phyloP scores from a whole-genome alignment of 1,140 invertebrate species.

The Drosophila pseudoananassae region DNA sequence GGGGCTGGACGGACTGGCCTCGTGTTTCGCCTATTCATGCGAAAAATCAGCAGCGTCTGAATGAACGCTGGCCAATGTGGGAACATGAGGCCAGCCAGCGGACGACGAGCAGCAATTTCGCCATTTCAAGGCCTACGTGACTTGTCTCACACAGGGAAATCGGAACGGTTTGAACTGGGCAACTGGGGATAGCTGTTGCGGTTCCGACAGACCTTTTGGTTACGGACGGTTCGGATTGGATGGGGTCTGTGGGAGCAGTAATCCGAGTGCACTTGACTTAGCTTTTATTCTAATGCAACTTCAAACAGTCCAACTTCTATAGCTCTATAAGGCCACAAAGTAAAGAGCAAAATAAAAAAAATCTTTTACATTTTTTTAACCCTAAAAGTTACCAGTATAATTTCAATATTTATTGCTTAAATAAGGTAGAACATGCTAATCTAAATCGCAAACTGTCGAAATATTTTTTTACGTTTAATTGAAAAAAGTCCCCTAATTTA shows the following conservation, averaged over 20 bases:
- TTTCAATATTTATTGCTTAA: too few species aligned
- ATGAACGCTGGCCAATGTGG: constrained; percentile 57
- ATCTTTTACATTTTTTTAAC: too few species aligned
- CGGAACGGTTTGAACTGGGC: constrained; percentile 45
- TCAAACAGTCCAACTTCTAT: constrained; percentile 1
- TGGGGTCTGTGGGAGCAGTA: constrained; percentile 20
- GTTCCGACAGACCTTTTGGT: background rate
- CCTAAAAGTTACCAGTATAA: too few species aligned
- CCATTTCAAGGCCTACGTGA: constrained; percentile 79
- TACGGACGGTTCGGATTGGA: constrained; percentile 14
- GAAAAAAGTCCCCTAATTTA: too few species aligned
- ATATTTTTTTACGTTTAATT: too few species aligned
- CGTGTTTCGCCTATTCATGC: constrained; percentile 73
- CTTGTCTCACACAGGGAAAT: constrained; percentile 71
- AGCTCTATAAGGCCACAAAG: background rate
- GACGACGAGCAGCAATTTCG: constrained; percentile 59
- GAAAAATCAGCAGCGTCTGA: constrained; percentile 63
- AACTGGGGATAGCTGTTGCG: constrained; percentile 27
- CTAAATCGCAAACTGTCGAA: too few species aligned
- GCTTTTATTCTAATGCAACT: background rate
- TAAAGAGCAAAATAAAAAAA: too few species aligned
- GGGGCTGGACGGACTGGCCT: constrained; percentile 37
- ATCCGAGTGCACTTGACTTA: constrained; percentile 33
- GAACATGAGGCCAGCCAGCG: constrained; percentile 31
- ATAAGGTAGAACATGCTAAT: too few species aligned